phyloP scores from a whole-genome alignment of 2,797 vertebrate species.

The Loriculus beryllinus region DNA sequence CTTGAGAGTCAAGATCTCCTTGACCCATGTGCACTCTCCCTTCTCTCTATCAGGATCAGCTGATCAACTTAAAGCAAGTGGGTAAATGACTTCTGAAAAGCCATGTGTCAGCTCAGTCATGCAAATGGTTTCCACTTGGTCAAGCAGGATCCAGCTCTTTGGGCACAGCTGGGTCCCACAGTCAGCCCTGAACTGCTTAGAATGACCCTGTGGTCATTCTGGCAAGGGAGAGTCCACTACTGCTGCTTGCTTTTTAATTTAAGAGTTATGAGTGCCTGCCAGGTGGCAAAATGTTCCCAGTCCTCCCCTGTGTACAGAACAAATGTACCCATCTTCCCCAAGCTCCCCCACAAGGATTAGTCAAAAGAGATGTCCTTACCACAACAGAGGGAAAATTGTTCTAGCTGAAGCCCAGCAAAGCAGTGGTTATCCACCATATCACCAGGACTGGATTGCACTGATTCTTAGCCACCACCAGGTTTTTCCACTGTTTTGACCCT shows the following conservation, averaged over 20 bases:
- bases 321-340: not conserved
- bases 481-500: not conserved
- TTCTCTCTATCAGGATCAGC: not conserved
- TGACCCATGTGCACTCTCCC: accelerated
- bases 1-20: not conserved
- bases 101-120: accelerated
- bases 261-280: not conserved
- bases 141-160: not conserved
- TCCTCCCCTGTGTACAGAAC: not conserved
- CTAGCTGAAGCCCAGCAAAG: not conserved
- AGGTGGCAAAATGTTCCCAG: not conserved
- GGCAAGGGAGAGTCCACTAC: not conserved
- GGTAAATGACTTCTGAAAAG: not conserved
- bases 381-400: not conserved
- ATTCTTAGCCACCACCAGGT: not conserved
- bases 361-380: not conserved
- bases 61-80: not conserved
- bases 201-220: not conserved
- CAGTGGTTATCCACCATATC: not conserved
- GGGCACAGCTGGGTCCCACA: not conserved
- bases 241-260: not conserved
- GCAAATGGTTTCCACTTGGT: not conserved
- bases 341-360: not conserved
- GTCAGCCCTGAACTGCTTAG: not conserved
- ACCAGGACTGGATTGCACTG: not conserved